Evolutionary conservation across 2,797 vertebrate genomes (phyloP).

Genomic region (Cephalopachus bancanus): DNA sequence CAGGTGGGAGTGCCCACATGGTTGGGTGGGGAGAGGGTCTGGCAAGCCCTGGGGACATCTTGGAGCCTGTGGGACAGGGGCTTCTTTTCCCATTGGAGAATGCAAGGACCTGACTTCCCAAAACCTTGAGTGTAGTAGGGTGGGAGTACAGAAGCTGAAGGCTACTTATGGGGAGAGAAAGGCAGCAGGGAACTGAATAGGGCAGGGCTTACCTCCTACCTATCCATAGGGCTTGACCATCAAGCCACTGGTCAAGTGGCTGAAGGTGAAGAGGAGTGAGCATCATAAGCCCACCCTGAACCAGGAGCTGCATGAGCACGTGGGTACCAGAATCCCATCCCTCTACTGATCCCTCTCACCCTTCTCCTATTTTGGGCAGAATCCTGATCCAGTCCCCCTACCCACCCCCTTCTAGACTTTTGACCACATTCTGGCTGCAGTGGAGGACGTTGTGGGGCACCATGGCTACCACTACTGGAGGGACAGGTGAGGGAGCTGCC

Average conservation of each 20-base stretch:
- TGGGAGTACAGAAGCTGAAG: slow-evolving; percentile 9
- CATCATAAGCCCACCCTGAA: slow-evolving; percentile 97
- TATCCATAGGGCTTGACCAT: slow-evolving; percentile 95
- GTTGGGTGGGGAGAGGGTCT: slow-evolving; percentile 60
- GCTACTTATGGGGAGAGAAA: slow-evolving; percentile 22
- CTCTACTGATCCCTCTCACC: slow-evolving; percentile 55
- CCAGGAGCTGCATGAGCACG: slow-evolving; percentile 97
- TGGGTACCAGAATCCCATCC: slow-evolving; percentile 86
- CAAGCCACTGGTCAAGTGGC: slow-evolving; percentile 97
- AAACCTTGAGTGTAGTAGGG: not conserved
- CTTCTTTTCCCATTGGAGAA: not conserved
- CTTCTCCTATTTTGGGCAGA: slow-evolving; percentile 73
- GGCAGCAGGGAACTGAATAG: not conserved
- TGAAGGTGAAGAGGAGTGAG: slow-evolving; percentile 96
- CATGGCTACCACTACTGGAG: slow-evolving; percentile 98
- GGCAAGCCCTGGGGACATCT: slow-evolving; percentile 54
- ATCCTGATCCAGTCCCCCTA: slow-evolving; percentile 81
- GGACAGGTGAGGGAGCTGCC: slow-evolving; percentile 94
- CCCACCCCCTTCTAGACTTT: slow-evolving; percentile 92
- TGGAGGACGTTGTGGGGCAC: slow-evolving; percentile 97
- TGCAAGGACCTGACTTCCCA: slow-evolving; percentile 25
- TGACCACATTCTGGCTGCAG: slow-evolving; percentile 97
- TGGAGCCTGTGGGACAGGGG: not conserved
- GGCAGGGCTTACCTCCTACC: slow-evolving; percentile 69
- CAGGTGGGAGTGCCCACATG: slow-evolving; percentile 90